Percentiles rank a stretch among this genome's conserved stretches.
Conservation (phyloP, 2,113 vertebrate species). For the Sinocyclocheilus rhinocerous region DNA sequence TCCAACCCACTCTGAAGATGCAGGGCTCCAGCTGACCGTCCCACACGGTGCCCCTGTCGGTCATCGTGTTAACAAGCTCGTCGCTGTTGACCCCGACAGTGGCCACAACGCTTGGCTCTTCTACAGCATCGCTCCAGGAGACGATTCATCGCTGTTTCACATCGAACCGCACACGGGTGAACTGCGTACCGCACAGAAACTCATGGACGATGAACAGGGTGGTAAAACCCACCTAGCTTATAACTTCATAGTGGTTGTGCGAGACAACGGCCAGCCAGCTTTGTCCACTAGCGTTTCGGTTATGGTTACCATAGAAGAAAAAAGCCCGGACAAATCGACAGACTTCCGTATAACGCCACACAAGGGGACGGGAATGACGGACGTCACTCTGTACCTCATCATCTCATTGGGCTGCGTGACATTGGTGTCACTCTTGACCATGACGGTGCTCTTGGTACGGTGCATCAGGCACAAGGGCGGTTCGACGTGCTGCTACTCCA, state of each 20-base stretch:
- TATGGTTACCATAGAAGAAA: constrained; percentile 82
- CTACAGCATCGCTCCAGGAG: constrained; percentile 78
- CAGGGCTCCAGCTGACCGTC: constrained; percentile 77
- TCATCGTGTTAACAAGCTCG: constrained; percentile 84
- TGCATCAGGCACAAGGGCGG: constrained; percentile 74
- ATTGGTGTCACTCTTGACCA: constrained; percentile 79
- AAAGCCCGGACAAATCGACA: constrained; percentile 66
- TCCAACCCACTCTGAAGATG: constrained; percentile 73
- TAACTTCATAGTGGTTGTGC: constrained; percentile 78
- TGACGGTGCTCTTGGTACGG: constrained; percentile 76
- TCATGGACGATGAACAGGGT: constrained; percentile 75
- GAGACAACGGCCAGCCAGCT: constrained; percentile 81
- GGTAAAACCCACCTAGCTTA: constrained; percentile 74
- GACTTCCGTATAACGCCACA: constrained; percentile 70
- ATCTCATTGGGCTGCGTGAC: constrained; percentile 85
- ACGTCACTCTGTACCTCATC: constrained; percentile 84
- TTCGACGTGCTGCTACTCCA: constrained; percentile 79
- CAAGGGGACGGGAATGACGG: constrained; percentile 72
- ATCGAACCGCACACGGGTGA: constrained; percentile 83
- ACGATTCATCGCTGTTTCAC: constrained; percentile 78
- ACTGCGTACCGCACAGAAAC: constrained; percentile 77
- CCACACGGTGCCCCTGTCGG: constrained; percentile 74
- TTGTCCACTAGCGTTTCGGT: constrained; percentile 79
- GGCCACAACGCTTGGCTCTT: constrained; percentile 89
- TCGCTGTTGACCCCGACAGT: constrained; percentile 86